phyloP scores from a whole-genome alignment of 2,113 vertebrate species.

The Eolophus roseicapilla region DNA sequence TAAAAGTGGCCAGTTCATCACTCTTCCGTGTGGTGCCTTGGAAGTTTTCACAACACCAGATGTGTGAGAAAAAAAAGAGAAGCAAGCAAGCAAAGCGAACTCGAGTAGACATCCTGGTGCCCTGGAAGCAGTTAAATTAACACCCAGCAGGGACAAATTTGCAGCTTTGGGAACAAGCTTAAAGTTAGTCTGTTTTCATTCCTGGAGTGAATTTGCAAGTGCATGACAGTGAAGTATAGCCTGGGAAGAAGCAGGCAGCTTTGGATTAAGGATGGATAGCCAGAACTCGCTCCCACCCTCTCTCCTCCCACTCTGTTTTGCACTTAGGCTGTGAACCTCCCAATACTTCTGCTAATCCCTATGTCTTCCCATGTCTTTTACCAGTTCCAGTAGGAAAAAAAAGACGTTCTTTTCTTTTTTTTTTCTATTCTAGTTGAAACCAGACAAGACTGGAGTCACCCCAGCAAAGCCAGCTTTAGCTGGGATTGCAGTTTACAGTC shows the following conservation, averaged over 20 bases:
- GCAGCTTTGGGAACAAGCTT: constrained; percentile 47
- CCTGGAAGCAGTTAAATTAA: constrained; percentile 67
- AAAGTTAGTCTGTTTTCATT: constrained; percentile 55
- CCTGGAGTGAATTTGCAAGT: constrained; percentile 29
- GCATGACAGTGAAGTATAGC: constrained; percentile 53
- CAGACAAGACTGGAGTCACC: constrained; percentile 26
- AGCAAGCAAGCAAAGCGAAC: constrained; percentile 31
- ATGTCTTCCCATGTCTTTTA: constrained; percentile 32
- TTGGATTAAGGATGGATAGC: constrained; percentile 46
- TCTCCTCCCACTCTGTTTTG: constrained; percentile 24
- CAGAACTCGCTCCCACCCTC: constrained; percentile 30
- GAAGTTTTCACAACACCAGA: constrained; percentile 59
- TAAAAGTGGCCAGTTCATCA: constrained; percentile 41
- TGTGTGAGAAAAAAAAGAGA: constrained; percentile 12
- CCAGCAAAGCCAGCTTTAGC: constrained; percentile 31
- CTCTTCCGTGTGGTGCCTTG: constrained; percentile 26
- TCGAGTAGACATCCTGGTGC: constrained; percentile 47
- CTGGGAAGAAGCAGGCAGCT: constrained; percentile 22
- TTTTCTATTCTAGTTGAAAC: constrained; percentile 21
- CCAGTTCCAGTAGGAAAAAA: constrained; percentile 12
- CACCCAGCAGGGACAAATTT: constrained; percentile 65
- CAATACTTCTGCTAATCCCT: constrained; percentile 29
- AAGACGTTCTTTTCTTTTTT: background rate
- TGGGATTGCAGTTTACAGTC: constrained; percentile 12
- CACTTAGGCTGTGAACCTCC: constrained; percentile 17